Percentiles rank a stretch among this genome's conserved stretches.
Conservation (phyloP, 2,888 invertebrate genomes). For the Osmoderma eremita region DNA sequence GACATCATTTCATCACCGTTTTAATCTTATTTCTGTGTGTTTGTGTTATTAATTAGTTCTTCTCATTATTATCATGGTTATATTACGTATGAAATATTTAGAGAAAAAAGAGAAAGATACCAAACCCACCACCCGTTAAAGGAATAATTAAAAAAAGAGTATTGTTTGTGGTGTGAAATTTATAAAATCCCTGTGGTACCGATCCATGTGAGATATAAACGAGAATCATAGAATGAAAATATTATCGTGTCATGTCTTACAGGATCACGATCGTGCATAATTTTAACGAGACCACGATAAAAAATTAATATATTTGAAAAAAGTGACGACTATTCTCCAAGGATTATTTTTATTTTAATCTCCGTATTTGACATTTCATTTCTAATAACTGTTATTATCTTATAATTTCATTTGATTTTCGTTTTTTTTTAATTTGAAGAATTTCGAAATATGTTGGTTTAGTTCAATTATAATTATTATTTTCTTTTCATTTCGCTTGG, state of each 20-base stretch:
- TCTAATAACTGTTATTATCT: conserved; percentile 34
- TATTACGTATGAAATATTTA: conserved; percentile 30
- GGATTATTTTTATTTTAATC: conserved; percentile 1
- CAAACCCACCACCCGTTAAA: too few species aligned
- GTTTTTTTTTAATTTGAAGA: conserved; percentile 42
- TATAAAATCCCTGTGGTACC: conserved; percentile 56
- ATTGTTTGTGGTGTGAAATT: conserved; percentile 57
- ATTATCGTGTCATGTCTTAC: too few species aligned
- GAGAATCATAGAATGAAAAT: too few species aligned
- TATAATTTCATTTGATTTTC: conserved; percentile 46
- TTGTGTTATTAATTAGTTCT: conserved; percentile 56
- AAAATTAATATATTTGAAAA: conserved; percentile 6
- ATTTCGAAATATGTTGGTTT: conserved; percentile 57
- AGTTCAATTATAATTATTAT: conserved; percentile 44
- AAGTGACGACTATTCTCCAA: conserved; percentile 10
- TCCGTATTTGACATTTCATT: conserved; percentile 20
- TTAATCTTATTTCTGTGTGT: conserved; percentile 53
- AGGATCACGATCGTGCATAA: too few species aligned
- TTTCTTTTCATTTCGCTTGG: conserved; percentile 9
- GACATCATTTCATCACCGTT: conserved; percentile 25
- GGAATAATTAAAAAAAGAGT: conserved; percentile 38
- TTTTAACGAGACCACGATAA: conserved; percentile 58
- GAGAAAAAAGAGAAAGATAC: too few species aligned
- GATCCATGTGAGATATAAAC: too few species aligned
- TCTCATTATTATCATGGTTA: conserved; percentile 47